A percentile compares a stretch with the other conserved stretches of the same genome.
Evolutionary conservation across 2,113 vertebrate genomes (phyloP).

Genomic region (Larimichthys polyactis): DNA sequence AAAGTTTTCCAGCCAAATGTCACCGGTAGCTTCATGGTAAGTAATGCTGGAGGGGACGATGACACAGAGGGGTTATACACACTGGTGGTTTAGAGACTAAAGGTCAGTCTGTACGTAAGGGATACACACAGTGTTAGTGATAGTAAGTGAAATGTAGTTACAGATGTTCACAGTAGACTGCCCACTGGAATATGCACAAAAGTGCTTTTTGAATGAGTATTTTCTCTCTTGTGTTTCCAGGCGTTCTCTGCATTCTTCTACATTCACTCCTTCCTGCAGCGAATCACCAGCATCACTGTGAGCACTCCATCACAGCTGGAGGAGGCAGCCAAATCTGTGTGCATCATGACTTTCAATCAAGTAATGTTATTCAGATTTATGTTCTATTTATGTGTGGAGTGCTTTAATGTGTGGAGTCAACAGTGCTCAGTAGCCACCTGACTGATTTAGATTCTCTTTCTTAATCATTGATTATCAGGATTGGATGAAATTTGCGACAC

Average conservation of each 20-base stretch:
- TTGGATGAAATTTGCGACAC: too few relatives aligned
- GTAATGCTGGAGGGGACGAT: not conserved
- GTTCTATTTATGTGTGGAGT: not conserved
- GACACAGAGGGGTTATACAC: not conserved
- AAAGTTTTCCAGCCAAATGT: constrained; percentile 83
- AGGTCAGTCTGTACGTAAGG: constrained; percentile 2
- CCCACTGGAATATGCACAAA: not conserved
- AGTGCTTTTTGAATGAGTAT: not conserved
- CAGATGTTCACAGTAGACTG: not conserved
- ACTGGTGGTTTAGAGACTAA: not conserved
- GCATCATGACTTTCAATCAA: constrained; percentile 84
- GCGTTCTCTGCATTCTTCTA: constrained; percentile 97
- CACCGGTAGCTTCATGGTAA: constrained; percentile 81
- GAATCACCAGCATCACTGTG: constrained; percentile 75
- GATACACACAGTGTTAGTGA: not conserved
- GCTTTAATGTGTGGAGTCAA: too few relatives aligned
- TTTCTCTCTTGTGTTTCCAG: constrained; percentile 74
- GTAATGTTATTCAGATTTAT: constrained; percentile 67
- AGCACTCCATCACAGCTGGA: constrained; percentile 81
- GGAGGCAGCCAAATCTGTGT: constrained; percentile 76
- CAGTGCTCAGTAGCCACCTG: not conserved
- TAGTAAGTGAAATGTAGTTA: too few relatives aligned
- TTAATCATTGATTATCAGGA: too few relatives aligned
- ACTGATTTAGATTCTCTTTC: not conserved
- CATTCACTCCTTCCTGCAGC: constrained; percentile 88